A percentile compares a stretch with the other conserved stretches of the same genome.
Evolutionary conservation across 2,797 vertebrate genomes (phyloP).

Genomic region (Enteromius fasciolatus): DNA sequence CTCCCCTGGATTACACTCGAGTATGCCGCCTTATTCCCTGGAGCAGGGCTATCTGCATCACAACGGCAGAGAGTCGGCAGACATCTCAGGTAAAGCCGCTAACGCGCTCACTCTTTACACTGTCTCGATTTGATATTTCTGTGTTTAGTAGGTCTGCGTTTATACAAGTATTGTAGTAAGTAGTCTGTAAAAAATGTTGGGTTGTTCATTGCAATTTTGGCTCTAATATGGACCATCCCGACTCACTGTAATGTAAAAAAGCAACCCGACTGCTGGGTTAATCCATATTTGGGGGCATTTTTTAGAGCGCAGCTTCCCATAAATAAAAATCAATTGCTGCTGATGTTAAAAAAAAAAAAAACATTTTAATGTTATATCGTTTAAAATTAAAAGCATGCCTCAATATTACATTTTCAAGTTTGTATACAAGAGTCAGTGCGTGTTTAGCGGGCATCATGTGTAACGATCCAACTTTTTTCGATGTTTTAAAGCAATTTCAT

Average conservation of each 20-base stretch:
- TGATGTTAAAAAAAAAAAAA: background rate
- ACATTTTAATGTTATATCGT: background rate
- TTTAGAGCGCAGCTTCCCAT: background rate
- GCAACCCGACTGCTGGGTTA: background rate
- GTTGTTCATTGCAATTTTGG: background rate
- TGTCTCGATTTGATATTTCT: background rate
- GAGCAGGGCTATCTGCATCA: conserved; percentile 92
- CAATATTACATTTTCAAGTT: background rate
- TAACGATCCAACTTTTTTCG: no score
- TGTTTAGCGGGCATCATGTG: background rate
- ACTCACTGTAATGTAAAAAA: background rate
- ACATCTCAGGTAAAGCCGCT: conserved; percentile 85
- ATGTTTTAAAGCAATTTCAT: background rate
- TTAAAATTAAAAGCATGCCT: no score
- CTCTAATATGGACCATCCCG: background rate
- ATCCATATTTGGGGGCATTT: background rate
- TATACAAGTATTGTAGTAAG: background rate
- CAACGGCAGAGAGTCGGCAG: conserved; percentile 81
- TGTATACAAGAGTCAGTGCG: background rate
- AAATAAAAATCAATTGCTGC: background rate
- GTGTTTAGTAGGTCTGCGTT: no score
- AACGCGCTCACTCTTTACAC: background rate
- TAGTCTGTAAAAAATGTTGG: background rate
- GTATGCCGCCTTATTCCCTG: conserved; percentile 87
- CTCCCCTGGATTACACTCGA: conserved; percentile 81